Evolutionary conservation across 2,888 invertebrate species (phyloP), one percentile per base, ranked within the genome.

Genomic region (Choristoneura rosaceana): DNA sequence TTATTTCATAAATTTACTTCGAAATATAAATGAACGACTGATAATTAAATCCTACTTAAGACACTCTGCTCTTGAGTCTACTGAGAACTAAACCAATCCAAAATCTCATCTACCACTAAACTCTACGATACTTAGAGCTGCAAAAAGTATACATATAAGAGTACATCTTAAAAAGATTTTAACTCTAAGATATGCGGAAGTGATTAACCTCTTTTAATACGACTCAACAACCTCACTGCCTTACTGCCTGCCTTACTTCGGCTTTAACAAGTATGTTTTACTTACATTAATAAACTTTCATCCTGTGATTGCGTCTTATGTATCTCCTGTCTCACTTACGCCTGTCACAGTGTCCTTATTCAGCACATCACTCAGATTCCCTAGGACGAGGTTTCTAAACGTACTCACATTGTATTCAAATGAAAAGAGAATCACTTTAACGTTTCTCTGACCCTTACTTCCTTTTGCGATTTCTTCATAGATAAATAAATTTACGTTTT

Each of bases 381-480:
- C 34, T 34, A n/a, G 59, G 17, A 17, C 55, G 4, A 33, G 25
- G 59, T 33, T 59, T 59, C 59, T 59, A 59, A 59, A 59, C 14
- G 33, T 34, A 14, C 25, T 25, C 2, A 25, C 59, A 34, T 59
- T 34, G 33, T 9, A 59, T 59, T 59, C 34, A 59, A 59, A 59
- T 59, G 12, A 55, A 25, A 5, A 52, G 52, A 17, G 8, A 17
- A 10, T 12, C 0, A 10, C 25, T 25, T 12, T 4, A 59, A n/a
- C 25, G 25, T 58, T 58, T 58, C 55, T 33, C 55, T 25, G 55
- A 10, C 17, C 15, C 12, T 55, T 25, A 25, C 12, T 12, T 0
- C 55, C 12, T 55, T 55, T 62, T 62, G 4, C n/a, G n/a, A 7
- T 4, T 4, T 14, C 5, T n/a, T 47, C 12, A 14, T 14, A 14